Evolutionary conservation across 2,888 invertebrate species (phyloP).

Genomic region (Drosophila imparisetae): DNA sequence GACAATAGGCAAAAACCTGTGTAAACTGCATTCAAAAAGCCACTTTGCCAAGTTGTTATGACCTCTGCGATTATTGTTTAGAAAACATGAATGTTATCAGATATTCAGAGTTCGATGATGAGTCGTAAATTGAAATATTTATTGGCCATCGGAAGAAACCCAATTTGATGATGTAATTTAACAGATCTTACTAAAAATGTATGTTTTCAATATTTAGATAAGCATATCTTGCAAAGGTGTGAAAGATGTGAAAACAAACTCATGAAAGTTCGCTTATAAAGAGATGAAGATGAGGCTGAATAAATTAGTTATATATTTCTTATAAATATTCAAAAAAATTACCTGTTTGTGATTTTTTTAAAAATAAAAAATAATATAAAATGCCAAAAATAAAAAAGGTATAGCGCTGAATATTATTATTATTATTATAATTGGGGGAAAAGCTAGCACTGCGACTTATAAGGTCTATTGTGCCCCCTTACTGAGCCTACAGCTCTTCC

Average conservation of each 20-base stretch:
- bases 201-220: neutral
- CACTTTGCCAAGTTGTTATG: slow-evolving; percentile 21
- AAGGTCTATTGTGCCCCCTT: too few relatives aligned
- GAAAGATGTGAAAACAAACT: neutral
- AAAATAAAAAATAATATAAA: neutral
- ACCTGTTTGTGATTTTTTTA: too few relatives aligned
- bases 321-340: neutral
- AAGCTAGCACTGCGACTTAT: too few relatives aligned
- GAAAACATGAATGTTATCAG: slow-evolving; percentile 17
- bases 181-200: neutral
- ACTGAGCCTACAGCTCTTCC: too few relatives aligned
- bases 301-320: neutral
- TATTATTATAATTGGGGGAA: too few relatives aligned
- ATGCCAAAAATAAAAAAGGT: too few relatives aligned
- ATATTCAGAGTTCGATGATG: slow-evolving; percentile 12
- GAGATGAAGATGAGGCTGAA: neutral
- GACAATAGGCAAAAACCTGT: slow-evolving; percentile 11
- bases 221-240: too few relatives aligned
- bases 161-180: neutral
- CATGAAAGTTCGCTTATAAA: neutral
- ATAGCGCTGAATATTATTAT: too few relatives aligned
- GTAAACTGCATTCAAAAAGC: slow-evolving; percentile 18
- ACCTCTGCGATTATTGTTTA: slow-evolving; percentile 12
- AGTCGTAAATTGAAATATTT: slow-evolving; percentile 7
- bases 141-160: neutral